Base-by-base conservation (phyloP, 2,113 vertebrate species). In the Rhinichthys klamathensis region DNA sequence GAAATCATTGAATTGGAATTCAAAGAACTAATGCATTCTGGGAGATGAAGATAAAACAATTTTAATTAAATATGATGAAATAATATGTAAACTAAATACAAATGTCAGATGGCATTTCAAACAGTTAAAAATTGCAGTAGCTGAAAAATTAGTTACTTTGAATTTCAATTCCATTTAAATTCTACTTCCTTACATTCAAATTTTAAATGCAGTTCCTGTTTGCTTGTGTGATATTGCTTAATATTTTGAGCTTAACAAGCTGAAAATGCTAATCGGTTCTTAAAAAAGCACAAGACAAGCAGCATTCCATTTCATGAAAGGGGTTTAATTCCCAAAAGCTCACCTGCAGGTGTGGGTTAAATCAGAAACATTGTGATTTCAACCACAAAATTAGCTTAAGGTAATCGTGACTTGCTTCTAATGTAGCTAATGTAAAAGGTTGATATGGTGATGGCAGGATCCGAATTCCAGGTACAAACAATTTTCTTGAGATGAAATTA, bases 401-500 rank as follows among this genome's bases (percentile, higher is more conserved):
- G 23, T 58, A 72, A 72, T 72, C 46, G 32, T 72, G 67, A 56
- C 23, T 58, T 38, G 12, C 15, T 7, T 83, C 80, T 72, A 58
- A 82, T 82, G 30, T 56, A 27, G 67, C 49, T 83, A 72, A 83
- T 83, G 63, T 16, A 83, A 58, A 72, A 54, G 21, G 30, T 54
- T 82, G 76, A 61, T 61, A 61, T 44, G 54, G 21, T 27, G 21
- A 27, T 30, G 15, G 38, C 27, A 30, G 67, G 65, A 85, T 87
- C 63, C 21, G 58, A 82, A 82, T 51, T 27, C 56, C 41, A 84
- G 56, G 54, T 21, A 65, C 49, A 67, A 76, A 75, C 83, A 0
- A 84, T 80, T 84, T 76, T 81, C 51, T 58, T 78, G 30, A 82
- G 70, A 80, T 80, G 61, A 80, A 69, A 85, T 44, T 44, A 85